Base-by-base conservation (phyloP, 2,113 vertebrate genomes). In the Cebus imitator region DNA sequence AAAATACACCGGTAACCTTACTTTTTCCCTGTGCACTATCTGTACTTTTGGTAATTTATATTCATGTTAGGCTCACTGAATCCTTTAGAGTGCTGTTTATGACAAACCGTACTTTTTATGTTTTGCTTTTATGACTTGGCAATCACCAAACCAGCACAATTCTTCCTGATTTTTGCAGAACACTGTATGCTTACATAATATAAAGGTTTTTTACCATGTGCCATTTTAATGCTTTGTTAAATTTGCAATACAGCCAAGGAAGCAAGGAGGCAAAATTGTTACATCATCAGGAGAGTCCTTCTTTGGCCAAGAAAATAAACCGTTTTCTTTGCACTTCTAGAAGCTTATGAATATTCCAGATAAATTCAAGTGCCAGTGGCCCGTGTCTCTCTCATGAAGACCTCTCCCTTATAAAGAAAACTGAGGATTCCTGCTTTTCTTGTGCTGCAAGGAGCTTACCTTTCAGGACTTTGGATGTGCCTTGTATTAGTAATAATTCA, bases 391-490 rank as follows among this genome's bases (percentile, higher is more conserved):
- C 61, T 86, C n/a, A 7, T 1, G 72, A 87, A 58, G 48, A 70
- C 57, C 55, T 25, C 43, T 94, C 92, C 58, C 43, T 97, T 45
- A 18, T 72, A 64, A 45, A 72, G 75, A 79, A 83, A 2, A 76
- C 12, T 16, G 35, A 81, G 40, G 13, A 9, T 35, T 48, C n/a
- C 40, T 55, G 21, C 11, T 84, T 87, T 87, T 57, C 57, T 21
- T 40, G 25, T 21, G 14, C 70, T 35, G 6, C 43, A 92, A 85
- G 37, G 20, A 57, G 23, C 43, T 72, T 43, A 55, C 30, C 88
- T 97, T 73, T 89, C 45, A 55, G 43, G 93, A 90, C 88, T 95
- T 76, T 81, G 91, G 64, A 40, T 81, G 91, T 70, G n/a, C 55
- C n/a, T 40, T 55, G 5, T 37, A 43, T 68, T 55, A 21, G 73